Base-by-base conservation (phyloP, 2,113 vertebrate genomes). In the Brachyhypopomus gauderio region DNA sequence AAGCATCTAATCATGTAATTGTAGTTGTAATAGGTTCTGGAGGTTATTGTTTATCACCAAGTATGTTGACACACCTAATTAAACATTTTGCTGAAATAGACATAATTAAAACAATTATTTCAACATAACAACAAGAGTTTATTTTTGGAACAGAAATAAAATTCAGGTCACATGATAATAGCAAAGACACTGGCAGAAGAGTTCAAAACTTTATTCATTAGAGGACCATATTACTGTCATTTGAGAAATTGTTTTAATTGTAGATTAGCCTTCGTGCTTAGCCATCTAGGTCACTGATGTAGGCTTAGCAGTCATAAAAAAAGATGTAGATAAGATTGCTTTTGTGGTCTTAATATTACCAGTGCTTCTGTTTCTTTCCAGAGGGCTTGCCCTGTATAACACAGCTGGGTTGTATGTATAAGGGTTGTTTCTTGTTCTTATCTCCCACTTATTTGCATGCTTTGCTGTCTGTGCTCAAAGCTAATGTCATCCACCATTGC, bases 341-440 rank as follows among this genome's bases (percentile, higher is more conserved):
- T 58, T 70, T 92, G 88, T 91, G 85, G 89, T 86, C 87, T 89
- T 93, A 92, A 93, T 88, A 85, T 91, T 90, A 87, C 85, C 84
- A 92, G 90, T 92, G 92, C 87, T 86, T 93, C 89, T 92, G 89
- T 89, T 91, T 92, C 86, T 90, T 91, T 91, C 86, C 92, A 94
- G 92, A 93, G 89, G 89, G 91, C 88, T 92, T 93, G 88, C 92
- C 93, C 87, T 93, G 93, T 94, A 93, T 93, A 90, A 92, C 88
- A 74, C 92, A 92, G 83, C 92, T 89, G 89, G 91, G 91, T 90
- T 94, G 92, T 93, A 92, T 93, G 92, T 94, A 93, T 92, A 88
- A 92, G 85, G 89, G 89, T 88, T 88, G 87, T 91, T 94, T 91
- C 84, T 90, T 93, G 86, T 89, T 90, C 55, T 86, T 76, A 25